Percentiles rank a stretch among this genome's conserved stretches.
Evolutionary conservation across 2,888 invertebrate species (phyloP).

Genomic region (Drosophila cracens): DNA sequence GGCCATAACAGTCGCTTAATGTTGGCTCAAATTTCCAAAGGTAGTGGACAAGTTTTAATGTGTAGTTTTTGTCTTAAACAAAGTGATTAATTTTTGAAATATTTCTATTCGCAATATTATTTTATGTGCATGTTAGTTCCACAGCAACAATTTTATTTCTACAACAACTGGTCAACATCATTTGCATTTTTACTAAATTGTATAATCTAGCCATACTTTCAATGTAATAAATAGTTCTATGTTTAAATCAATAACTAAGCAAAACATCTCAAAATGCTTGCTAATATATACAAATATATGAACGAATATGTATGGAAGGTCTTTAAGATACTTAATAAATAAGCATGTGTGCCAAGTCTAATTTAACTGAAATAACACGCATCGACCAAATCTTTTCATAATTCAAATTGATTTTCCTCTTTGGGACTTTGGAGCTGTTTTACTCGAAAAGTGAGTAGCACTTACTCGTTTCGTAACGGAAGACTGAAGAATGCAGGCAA

Average conservation of each 20-base stretch:
- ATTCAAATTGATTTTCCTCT: constrained; percentile 9
- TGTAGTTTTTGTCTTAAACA: constrained; percentile 22
- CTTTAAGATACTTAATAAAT: constrained; percentile 56
- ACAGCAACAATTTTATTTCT: constrained; percentile 15
- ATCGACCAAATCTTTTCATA: constrained; percentile 33
- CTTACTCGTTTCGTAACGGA: background rate
- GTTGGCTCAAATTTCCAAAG: constrained; percentile 11
- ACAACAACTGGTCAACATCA: background rate
- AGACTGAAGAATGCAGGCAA: background rate
- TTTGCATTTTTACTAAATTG: constrained; percentile 26
- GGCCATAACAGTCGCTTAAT: constrained; percentile 6
- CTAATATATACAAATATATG: constrained; percentile 31
- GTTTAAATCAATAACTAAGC: constrained; percentile 12
- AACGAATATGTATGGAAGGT: constrained; percentile 31
- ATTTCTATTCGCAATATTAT: constrained; percentile 17
- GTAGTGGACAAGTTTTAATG: constrained; percentile 16
- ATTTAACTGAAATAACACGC: constrained; percentile 36
- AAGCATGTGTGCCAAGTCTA: constrained; percentile 60
- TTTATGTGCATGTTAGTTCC: constrained; percentile 25
- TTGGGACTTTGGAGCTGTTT: background rate
- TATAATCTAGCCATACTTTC: constrained; percentile 16
- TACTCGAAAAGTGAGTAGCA: background rate
- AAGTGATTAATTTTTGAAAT: constrained; percentile 7
- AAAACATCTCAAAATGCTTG: constrained; percentile 24
- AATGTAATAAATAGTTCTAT: constrained; percentile 20